phyloP scores from a whole-genome alignment of 2,888 invertebrate genomes.

The Drosophila paranaensis region DNA sequence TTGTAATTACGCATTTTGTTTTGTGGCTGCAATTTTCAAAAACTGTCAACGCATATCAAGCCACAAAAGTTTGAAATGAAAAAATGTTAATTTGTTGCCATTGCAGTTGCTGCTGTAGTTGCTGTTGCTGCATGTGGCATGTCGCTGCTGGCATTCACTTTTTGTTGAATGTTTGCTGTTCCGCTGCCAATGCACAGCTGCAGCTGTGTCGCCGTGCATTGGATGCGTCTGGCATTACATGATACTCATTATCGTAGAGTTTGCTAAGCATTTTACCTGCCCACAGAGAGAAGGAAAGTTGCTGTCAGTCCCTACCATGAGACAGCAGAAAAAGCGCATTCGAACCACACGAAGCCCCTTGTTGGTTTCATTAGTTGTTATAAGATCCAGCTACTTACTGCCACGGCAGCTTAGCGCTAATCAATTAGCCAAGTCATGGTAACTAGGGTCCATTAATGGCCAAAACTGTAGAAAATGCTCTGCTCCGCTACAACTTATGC shows the following conservation, averaged over 20 bases:
- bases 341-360: conserved; percentile 41
- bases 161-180: conserved; percentile 21
- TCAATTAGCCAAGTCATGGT: conserved; percentile 63
- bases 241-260: conserved; percentile 69
- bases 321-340: conserved; percentile 47
- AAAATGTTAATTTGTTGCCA: conserved; percentile 67
- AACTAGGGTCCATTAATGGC: conserved; percentile 35
- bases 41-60: conserved; percentile 71
- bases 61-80: conserved; percentile 37
- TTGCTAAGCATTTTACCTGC: conserved; percentile 40
- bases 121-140: conserved; percentile 38
- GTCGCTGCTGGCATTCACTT: conserved; percentile 45
- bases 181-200: conserved; percentile 46
- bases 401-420: conserved; percentile 59
- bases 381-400: conserved; percentile 50
- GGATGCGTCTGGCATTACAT: conserved; percentile 66
- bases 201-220: conserved; percentile 27
- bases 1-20: conserved; percentile 62
- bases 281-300: conserved; percentile 51
- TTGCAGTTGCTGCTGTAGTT: conserved; percentile 31
- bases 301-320: conserved; percentile 43
- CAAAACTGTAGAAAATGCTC: conserved; percentile 8
- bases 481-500: not conserved
- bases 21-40: conserved; percentile 62
- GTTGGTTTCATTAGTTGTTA: conserved; percentile 66